A percentile compares a stretch with the other conserved stretches of the same genome.
These are phyloP conservation scores for Falco concolor DNA, from an alignment of 2,797 vertebrate genomes.

Conservation along the genomic window DNA sequence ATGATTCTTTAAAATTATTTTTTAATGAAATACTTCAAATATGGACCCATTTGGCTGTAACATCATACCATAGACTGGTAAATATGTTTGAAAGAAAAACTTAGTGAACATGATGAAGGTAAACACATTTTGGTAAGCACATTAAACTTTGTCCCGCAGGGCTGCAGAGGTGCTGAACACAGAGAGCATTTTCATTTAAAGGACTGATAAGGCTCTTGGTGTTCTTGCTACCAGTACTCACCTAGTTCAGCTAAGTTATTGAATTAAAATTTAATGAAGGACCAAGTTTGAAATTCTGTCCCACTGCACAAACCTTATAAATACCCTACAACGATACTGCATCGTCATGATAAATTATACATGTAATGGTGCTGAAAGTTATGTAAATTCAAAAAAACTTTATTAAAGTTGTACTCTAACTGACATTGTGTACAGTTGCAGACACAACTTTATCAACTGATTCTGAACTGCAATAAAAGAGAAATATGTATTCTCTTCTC, in stretches of 20 bases:
- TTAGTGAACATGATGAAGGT: not conserved
- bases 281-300: slow-evolving; percentile 71
- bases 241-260: slow-evolving; percentile 61
- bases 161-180: not conserved
- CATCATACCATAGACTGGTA: not conserved
- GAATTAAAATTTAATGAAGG: slow-evolving; percentile 73
- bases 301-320: slow-evolving; percentile 66
- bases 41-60: not conserved
- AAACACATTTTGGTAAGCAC: not conserved
- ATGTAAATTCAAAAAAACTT: slow-evolving; percentile 74
- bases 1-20: not conserved
- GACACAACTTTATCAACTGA: slow-evolving; percentile 66
- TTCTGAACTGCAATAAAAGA: slow-evolving; percentile 51
- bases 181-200: slow-evolving; percentile 37
- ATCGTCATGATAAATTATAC: slow-evolving; percentile 72
- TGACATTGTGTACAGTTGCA: slow-evolving; percentile 67
- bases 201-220: not conserved
- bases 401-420: slow-evolving; percentile 73
- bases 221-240: slow-evolving; percentile 44
- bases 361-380: slow-evolving; percentile 73
- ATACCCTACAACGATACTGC: slow-evolving; percentile 60
- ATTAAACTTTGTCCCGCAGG: not conserved
- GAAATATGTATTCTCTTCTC: slow-evolving; percentile 37
- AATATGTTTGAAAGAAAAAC: not conserved
- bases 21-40: not conserved